Percentiles rank a stretch among this genome's conserved stretches.
Evolutionary conservation across 2,113 vertebrate species (phyloP).

Genomic region (Nymphicus hollandicus): DNA sequence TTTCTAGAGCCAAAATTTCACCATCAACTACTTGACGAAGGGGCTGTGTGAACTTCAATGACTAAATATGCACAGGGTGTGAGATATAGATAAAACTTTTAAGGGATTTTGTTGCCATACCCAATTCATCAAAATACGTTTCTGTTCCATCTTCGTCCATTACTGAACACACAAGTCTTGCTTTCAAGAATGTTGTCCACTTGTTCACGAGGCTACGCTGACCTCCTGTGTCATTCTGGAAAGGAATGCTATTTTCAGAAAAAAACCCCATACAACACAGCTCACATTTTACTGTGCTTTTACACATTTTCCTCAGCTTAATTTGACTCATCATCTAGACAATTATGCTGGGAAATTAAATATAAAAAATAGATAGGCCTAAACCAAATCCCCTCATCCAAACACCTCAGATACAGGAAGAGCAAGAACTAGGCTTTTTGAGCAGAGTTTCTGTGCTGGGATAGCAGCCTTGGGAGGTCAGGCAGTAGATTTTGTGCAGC

Average conservation of each 20-base stretch:
- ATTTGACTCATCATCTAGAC: not conserved
- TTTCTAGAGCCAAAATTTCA: not conserved
- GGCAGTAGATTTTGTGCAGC: not conserved
- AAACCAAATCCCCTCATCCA: not conserved
- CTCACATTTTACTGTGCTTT: not conserved
- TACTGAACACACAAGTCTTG: slow-evolving; percentile 93
- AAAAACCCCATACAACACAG: not conserved
- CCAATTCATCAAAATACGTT: slow-evolving; percentile 95
- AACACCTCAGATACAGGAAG: not conserved
- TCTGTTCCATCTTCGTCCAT: slow-evolving; percentile 94
- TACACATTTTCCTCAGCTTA: not conserved
- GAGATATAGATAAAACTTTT: not conserved
- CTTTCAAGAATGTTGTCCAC: slow-evolving; percentile 97
- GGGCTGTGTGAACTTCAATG: not conserved
- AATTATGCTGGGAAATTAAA: not conserved
- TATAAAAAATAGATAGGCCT: not conserved
- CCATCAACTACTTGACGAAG: not conserved
- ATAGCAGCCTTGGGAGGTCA: not conserved
- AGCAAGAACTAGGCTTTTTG: not conserved
- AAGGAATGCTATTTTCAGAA: slow-evolving; percentile 33
- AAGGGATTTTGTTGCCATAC: slow-evolving; percentile 62
- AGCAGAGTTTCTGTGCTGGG: not conserved
- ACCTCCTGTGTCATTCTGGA: slow-evolving; percentile 94
- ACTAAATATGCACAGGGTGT: not conserved
- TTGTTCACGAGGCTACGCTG: slow-evolving; percentile 97